Evolutionary conservation across 2,797 vertebrate genomes (phyloP).

Genomic region (Pristis pectinata): DNA sequence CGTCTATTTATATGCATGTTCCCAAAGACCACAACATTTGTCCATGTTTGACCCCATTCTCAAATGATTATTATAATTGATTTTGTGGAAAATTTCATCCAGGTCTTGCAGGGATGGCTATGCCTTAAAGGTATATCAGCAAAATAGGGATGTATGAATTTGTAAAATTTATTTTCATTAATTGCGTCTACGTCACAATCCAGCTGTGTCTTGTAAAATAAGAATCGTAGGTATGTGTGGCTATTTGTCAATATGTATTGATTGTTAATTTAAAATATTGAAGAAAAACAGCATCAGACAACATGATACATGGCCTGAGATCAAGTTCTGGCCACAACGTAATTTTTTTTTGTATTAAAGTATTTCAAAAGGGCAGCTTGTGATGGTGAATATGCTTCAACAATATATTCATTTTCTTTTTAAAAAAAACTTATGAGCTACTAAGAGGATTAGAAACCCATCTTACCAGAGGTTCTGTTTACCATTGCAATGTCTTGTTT

Average conservation of each 20-base stretch:
- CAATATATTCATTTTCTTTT: neutral
- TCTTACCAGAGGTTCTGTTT: neutral
- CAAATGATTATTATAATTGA: slow-evolving; percentile 11
- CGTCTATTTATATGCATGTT: neutral
- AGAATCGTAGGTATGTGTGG: neutral
- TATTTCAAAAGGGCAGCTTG: neutral
- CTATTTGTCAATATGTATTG: slow-evolving; percentile 29
- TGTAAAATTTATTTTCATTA: slow-evolving; percentile 6
- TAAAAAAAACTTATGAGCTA: neutral
- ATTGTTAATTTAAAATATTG: slow-evolving; percentile 16
- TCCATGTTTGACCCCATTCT: neutral
- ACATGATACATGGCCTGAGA: neutral
- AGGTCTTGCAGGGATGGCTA: neutral
- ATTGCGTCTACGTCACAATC: neutral
- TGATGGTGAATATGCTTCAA: neutral
- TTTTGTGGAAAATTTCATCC: neutral
- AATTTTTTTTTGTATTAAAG: neutral
- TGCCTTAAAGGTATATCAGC: neutral
- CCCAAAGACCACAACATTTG: neutral
- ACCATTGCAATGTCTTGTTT: neutral
- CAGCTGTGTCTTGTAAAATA: slow-evolving; percentile 10
- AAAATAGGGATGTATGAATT: slow-evolving; percentile 13
- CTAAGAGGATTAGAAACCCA: neutral
- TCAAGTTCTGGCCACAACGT: neutral
- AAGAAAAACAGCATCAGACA: slow-evolving; percentile 8